Evolutionary conservation across 2,797 vertebrate species (phyloP), one percentile per base, ranked within the genome.

Genomic region (Xerus rutilus): DNA sequence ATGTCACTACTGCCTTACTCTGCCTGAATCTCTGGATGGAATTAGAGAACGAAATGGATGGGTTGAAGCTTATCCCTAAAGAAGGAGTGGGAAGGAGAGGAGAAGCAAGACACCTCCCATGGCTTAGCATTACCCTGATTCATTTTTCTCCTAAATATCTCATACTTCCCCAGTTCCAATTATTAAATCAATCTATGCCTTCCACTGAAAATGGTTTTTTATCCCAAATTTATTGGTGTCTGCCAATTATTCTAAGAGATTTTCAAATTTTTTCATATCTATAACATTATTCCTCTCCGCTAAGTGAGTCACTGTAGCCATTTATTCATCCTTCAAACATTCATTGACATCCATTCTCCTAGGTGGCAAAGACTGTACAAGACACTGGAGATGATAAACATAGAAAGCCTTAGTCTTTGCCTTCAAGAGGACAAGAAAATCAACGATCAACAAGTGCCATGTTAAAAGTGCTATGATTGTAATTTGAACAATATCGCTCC

Each of bases 391-490:
- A 64, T 90, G 39, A 64, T 88, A 57, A 78, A 88, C 18, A 10
- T 70, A 83, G 65, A 65, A 2, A 92, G 1, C 9, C 49, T 86
- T 59, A 25, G 23, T 62, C 69, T 89, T 45, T 95, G 35, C 67
- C 70, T 92, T 96, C 69, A 96, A 89, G 39, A 28, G 17, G 9
- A 59, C 17, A 87, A 81, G 79, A 94, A 96, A 86, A 93, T 85
- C 32, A 52, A 82, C 69, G 54, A 76, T 69, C 39, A 89, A 91
- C 39, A 89, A 91, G 81, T 7, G 28, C 12, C 86, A 86, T 54
- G 28, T 83, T 39, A 17, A 83, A 83, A 95, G 23, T 74, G 17
- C 30, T 73, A 30, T 35, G 52, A 88, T n/a, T 45, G 13, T 25
- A 87, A 67, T 59, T 57, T 86, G 69, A 83, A 82, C 30, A 86